These are phyloP conservation scores for Aleiodes sp. DNA, from an alignment of 1,140 invertebrate genomes.

Conservation along the genomic window DNA sequence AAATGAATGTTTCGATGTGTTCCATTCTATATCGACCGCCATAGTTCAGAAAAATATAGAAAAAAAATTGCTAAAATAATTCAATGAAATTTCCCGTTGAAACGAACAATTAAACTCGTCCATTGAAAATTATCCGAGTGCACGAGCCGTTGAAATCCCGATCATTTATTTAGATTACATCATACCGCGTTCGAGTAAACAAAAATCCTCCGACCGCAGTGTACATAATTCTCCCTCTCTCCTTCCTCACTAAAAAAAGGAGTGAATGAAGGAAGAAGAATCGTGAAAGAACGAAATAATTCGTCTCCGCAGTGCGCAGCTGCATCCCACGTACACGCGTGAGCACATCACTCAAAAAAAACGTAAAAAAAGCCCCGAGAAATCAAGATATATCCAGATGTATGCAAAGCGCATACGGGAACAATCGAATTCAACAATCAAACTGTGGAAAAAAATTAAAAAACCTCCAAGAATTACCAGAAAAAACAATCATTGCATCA, in stretches of 20 bases:
- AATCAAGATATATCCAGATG: constrained; percentile 6
- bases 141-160: neutral
- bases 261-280: constrained; percentile 1
- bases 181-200: neutral
- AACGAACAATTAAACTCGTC: neutral
- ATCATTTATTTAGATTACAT: neutral
- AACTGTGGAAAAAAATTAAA: neutral
- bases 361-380: too few relatives aligned
- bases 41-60: too few relatives aligned
- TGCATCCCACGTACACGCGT: constrained; percentile 13
- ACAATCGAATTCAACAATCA: constrained; percentile 17
- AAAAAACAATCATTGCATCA: neutral
- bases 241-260: neutral
- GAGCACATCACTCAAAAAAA: neutral
- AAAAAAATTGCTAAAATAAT: neutral
- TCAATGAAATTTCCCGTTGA: neutral
- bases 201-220: neutral
- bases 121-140: neutral
- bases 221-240: neutral
- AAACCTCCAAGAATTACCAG: neutral
- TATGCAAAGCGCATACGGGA: constrained; percentile 21
- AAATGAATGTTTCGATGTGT: too few relatives aligned
- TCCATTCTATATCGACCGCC: too few relatives aligned
- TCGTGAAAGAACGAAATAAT: neutral
- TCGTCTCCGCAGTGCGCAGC: constrained; percentile 10